These are phyloP conservation scores for Abrostola triplasia DNA, from an alignment of 2,888 invertebrate species.

Conservation along the genomic window DNA sequence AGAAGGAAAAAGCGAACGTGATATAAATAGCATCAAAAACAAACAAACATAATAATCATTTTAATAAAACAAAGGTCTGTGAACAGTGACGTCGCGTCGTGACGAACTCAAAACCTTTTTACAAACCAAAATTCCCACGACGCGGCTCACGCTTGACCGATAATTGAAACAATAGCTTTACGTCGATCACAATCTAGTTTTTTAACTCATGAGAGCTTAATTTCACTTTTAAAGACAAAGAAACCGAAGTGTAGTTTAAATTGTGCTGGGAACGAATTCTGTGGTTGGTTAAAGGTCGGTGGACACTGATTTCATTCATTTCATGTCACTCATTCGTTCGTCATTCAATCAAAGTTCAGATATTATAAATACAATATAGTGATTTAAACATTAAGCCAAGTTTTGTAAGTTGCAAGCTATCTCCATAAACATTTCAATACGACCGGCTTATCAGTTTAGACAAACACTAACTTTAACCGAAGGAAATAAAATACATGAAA, in stretches of 20 bases:
- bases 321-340: not conserved
- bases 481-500: too few species aligned
- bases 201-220: conserved; percentile 58
- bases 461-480: too few species aligned
- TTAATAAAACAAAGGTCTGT: not conserved
- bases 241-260: conserved; percentile 39
- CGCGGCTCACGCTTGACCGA: conserved; percentile 54
- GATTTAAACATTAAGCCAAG: too few species aligned
- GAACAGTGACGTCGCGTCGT: too few species aligned
- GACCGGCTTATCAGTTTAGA: too few species aligned
- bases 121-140: conserved; percentile 41
- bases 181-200: conserved; percentile 59
- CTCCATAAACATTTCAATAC: too few species aligned
- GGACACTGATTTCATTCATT: conserved; percentile 6
- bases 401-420: too few species aligned
- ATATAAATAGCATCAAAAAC: not conserved
- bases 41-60: conserved; percentile 1
- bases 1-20: too few species aligned
- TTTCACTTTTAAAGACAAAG: conserved; percentile 63
- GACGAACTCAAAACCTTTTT: conserved; percentile 16
- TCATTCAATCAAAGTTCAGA: not conserved
- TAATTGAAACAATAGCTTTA: conserved; percentile 51
- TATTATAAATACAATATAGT: not conserved
- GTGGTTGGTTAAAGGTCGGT: conserved; percentile 23
- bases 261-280: conserved; percentile 47